Evolutionary conservation across 1,140 invertebrate genomes (phyloP), one percentile per base, ranked within the genome.

Genomic region (Sycobia sp.): DNA sequence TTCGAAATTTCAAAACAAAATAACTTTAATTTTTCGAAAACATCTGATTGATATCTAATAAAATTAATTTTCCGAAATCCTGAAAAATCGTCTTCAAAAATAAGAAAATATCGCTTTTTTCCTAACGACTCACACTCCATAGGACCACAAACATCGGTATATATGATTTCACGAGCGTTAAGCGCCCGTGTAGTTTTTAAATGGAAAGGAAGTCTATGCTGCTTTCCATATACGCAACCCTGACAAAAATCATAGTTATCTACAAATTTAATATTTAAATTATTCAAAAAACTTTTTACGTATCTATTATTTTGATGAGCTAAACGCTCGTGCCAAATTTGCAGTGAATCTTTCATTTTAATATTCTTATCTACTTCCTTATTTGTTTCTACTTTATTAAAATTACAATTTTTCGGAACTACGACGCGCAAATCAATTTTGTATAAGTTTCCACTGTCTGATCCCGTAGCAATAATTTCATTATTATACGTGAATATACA

Each of bases 81-180:
- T 2, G 62, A 65, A 36, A 23, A 65, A 34, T 65, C 54, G 14
- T 65, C 55, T 38, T 58, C 53, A 27, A 58, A 51, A 14, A 57
- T 13, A 1, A 65, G 1, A 36, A 57, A 58, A 44, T 58, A 65
- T 18, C 13, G 7, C 29, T 13, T 41, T 29, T 55, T 51, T 7
- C 55, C 38, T 0, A 57, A 18, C 1, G 38, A 65, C 11, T 65
- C 38, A 18, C 32, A 0, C 23, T 50, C 8, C 39, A 65, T 53
- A 1, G 54, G 54, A n/a, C 46, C 62, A 29, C 62, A 65, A 3
- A 61, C 5, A 23, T 44, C 44, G 10, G 39, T 25, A 20, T 61
- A 29, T 0, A 53, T 39, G 7, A 39, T 34, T 53, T 61, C 23
- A 1, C 58, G 9, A 2, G 18, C 0, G 8, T 39, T 9, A 0